Percentiles rank a stretch among this genome's conserved stretches.
These are phyloP conservation scores for Psophia crepitans DNA, from an alignment of 2,113 vertebrate species.

Conservation along the genomic window DNA sequence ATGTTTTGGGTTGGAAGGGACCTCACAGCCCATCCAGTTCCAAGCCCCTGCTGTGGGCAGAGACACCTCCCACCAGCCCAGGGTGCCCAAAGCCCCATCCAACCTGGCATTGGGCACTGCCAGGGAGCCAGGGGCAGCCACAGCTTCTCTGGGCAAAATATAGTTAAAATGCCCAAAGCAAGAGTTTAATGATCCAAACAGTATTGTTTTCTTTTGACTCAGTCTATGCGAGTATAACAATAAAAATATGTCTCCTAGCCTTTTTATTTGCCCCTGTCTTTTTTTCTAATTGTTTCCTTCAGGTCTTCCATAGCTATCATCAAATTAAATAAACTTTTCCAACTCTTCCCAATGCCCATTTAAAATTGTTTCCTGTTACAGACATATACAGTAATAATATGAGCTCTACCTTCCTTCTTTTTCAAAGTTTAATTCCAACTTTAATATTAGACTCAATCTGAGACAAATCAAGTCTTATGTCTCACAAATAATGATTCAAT, in stretches of 20 bases:
- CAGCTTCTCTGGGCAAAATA: too few relatives aligned
- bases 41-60: too few relatives aligned
- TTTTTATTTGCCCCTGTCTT: not conserved
- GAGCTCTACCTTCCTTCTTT: not conserved
- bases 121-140: too few relatives aligned
- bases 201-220: not conserved
- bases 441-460: not conserved
- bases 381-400: not conserved
- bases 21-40: too few relatives aligned
- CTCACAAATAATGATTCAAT: not conserved
- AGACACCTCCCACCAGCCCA: too few relatives aligned
- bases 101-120: too few relatives aligned
- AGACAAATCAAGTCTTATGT: not conserved
- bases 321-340: not conserved
- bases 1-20: too few relatives aligned
- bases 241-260: not conserved
- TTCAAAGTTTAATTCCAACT: not conserved
- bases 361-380: not conserved
- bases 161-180: not conserved
- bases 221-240: not conserved
- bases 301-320: not conserved
- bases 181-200: not conserved
- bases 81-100: too few relatives aligned
- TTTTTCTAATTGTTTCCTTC: not conserved
- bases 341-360: not conserved